Percentiles rank a stretch among this genome's conserved stretches.
Conservation (phyloP, 2,888 invertebrate genomes). For the Rhorus exstirpatorius region DNA sequence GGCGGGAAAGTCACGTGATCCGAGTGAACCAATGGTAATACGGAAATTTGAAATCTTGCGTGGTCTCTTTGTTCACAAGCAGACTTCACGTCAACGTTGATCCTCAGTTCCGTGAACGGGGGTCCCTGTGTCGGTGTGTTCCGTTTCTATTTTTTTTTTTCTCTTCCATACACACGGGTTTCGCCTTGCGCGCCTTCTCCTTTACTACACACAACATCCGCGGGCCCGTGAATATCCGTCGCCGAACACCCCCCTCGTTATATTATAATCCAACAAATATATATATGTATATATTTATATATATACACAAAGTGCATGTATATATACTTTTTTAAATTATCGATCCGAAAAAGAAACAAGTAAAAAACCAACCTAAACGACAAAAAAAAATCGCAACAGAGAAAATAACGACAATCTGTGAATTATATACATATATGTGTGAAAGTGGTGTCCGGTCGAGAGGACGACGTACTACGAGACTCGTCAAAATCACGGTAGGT, state of each 20-base stretch:
- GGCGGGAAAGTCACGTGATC: slow-evolving; percentile 87
- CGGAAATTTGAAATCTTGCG: slow-evolving; percentile 87
- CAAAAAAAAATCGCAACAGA: slow-evolving; percentile 66
- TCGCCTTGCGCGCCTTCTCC: slow-evolving; percentile 76
- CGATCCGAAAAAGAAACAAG: neutral
- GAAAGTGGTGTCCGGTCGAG: slow-evolving; percentile 78
- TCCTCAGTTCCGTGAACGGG: slow-evolving; percentile 84
- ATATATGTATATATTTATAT: slow-evolving; percentile 5
- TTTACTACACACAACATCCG: slow-evolving; percentile 48
- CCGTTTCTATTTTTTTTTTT: slow-evolving; percentile 73
- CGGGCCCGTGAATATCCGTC: slow-evolving; percentile 57
- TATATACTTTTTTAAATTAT: slow-evolving; percentile 12
- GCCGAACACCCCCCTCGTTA: slow-evolving; percentile 41
- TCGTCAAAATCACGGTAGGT: slow-evolving; percentile 82
- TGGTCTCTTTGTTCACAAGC: slow-evolving; percentile 84
- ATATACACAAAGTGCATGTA: slow-evolving; percentile 1
- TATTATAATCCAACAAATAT: slow-evolving; percentile 41
- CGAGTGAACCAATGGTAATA: slow-evolving; percentile 86
- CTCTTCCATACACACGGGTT: slow-evolving; percentile 77
- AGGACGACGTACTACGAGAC: slow-evolving; percentile 78
- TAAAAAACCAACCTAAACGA: too few relatives aligned
- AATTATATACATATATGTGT: slow-evolving; percentile 83
- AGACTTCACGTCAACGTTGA: slow-evolving; percentile 83
- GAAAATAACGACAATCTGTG: slow-evolving; percentile 70
- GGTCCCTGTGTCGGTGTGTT: slow-evolving; percentile 85